These are phyloP conservation scores for Camponotus pennsylvanicus DNA, from an alignment of 1,140 invertebrate genomes.

Conservation along the genomic window DNA sequence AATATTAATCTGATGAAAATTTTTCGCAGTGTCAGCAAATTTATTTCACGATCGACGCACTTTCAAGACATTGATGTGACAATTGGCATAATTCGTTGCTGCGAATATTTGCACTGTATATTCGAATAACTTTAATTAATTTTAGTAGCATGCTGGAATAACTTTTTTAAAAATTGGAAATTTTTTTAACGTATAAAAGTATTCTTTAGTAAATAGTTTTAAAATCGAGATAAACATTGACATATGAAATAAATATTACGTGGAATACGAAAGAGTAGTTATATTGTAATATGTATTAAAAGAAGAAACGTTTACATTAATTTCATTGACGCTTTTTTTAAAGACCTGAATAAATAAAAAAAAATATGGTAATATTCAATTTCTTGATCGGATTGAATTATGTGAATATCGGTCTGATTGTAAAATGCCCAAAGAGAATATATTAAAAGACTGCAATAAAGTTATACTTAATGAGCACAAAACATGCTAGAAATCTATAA, in stretches of 20 bases:
- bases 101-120: background rate
- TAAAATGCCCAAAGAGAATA: background rate
- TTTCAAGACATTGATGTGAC: background rate
- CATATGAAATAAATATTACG: too few relatives aligned
- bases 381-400: slow-evolving; percentile 56
- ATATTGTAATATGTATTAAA: too few relatives aligned
- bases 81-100: background rate
- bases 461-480: background rate
- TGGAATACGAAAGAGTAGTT: background rate
- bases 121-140: background rate
- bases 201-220: background rate
- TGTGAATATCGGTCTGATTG: slow-evolving; percentile 60
- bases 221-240: background rate
- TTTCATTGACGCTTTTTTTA: slow-evolving; percentile 32
- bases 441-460: background rate
- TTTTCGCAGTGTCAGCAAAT: background rate
- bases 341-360: slow-evolving; percentile 14
- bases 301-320: too few relatives aligned
- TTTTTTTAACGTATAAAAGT: background rate
- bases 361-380: slow-evolving; percentile 45
- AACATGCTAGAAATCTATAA: background rate
- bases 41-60: background rate
- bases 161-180: background rate
- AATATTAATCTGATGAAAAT: slow-evolving; percentile 21
- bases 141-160: background rate